Evolutionary conservation across 2,113 vertebrate genomes (phyloP), one percentile per base, ranked within the genome.

Genomic region (Triplophysa dalaica): DNA sequence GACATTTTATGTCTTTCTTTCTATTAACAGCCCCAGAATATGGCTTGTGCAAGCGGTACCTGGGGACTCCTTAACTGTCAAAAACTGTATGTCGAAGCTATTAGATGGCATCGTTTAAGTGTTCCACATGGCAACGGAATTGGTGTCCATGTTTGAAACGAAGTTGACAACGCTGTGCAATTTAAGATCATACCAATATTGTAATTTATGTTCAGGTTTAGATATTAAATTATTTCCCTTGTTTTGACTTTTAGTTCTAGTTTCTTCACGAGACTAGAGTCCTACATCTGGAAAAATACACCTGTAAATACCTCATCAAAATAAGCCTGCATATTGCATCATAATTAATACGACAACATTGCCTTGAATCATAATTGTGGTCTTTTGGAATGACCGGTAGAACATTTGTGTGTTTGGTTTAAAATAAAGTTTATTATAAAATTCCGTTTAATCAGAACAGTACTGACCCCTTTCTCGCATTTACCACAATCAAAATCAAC

Each of bases 1-100:
- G 94, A 96, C 94, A 96, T 93, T 93, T 95, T 92, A 97, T 96
- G 96, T 93, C 92, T 91, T 90, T 94, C 93, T 95, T 91, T 94
- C 94, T 95, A 95, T 98, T 98, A 96, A 90, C 88, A 91, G 66
- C 92, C 66, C 81, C 66, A 73, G 77, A 95, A 95, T 94, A 95
- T 95, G 93, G 92, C 89, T 88, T 91, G 91, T 90, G 93, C 94
- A 93, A 93, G 92, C 77, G 89, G 90, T 91, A 89, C 92, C 91
- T 81, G 66, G 90, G 94, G 92, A 93, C 95, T 92, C 95, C 95
- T 97, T 95, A 95, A 92, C 93, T 96, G 96, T 95, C 93, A 94
- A 91, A 93, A 93, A 33, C 29, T 45, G 17, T 70, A 76, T 62
- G 4, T 52, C 41, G 22, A 69, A 48, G 17, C 41, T 58, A 52